These are phyloP conservation scores for Apotomis betuletana DNA, from an alignment of 2,888 invertebrate species.

Conservation along the genomic window DNA sequence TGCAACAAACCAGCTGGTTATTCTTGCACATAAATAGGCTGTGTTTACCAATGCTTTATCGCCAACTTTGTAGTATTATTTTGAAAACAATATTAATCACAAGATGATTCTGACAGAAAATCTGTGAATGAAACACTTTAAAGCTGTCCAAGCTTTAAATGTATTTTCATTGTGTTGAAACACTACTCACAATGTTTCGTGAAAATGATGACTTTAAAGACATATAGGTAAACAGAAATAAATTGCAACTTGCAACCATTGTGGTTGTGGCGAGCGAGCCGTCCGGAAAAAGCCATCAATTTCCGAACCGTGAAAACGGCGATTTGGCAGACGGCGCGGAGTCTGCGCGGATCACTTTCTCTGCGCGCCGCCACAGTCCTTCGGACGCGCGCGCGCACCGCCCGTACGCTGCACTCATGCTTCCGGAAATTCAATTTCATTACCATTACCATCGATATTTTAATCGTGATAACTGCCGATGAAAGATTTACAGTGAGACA, in stretches of 20 bases:
- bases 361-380: conserved; percentile 61
- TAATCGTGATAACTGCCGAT: conserved; percentile 35
- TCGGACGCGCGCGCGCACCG: conserved; percentile 57
- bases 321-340: conserved; percentile 81
- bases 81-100: too few relatives aligned
- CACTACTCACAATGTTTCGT: background rate
- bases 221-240: conserved; percentile 44
- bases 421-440: conserved; percentile 56
- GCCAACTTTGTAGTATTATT: background rate
- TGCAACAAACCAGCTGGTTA: conserved; percentile 9
- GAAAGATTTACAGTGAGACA: conserved; percentile 53
- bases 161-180: background rate
- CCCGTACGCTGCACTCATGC: conserved; percentile 67
- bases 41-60: background rate
- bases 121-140: background rate
- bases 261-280: conserved; percentile 62
- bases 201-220: conserved; percentile 38
- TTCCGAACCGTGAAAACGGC: conserved; percentile 76
- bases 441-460: conserved; percentile 41
- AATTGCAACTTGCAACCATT: conserved; percentile 52
- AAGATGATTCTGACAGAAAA: conserved; percentile 1
- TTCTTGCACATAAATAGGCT: background rate
- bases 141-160: background rate
- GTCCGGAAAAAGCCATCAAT: conserved; percentile 75
- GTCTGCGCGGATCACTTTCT: conserved; percentile 81